Percentiles rank a stretch among this genome's conserved stretches.
Conservation (phyloP, 1,140 invertebrate genomes). For the Chionoecetes opilio region DNA sequence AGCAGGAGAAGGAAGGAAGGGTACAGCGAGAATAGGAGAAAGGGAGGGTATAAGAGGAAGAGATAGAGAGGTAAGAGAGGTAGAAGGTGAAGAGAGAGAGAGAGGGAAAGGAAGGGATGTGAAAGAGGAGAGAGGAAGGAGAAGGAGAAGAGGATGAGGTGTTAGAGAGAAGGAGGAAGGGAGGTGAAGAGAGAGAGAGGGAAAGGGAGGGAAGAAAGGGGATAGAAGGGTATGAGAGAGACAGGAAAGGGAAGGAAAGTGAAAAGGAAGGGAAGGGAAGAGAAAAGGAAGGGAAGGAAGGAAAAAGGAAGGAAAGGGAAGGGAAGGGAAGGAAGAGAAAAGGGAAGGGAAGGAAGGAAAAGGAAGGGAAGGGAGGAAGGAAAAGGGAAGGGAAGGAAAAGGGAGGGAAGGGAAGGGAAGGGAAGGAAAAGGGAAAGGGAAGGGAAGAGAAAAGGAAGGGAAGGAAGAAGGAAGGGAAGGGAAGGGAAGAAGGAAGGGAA, state of each 20-base stretch:
- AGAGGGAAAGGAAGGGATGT: not conserved
- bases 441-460: too few relatives aligned
- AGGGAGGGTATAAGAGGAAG: not conserved
- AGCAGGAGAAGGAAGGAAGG: too few relatives aligned
- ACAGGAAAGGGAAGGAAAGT: too few relatives aligned
- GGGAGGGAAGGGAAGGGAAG: conserved; percentile 1
- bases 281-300: not conserved
- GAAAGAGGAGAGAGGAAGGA: not conserved
- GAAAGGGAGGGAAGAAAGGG: not conserved
- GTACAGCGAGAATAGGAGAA: too few relatives aligned
- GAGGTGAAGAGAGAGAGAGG: not conserved
- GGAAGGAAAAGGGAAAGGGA: not conserved
- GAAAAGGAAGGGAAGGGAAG: not conserved
- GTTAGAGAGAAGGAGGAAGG: not conserved
- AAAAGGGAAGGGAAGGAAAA: not conserved
- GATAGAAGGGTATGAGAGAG: not conserved
- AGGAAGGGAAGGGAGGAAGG: not conserved
- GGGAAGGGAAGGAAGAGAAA: not conserved
- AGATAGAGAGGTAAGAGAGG: too few relatives aligned
- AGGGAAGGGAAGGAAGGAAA: not conserved
- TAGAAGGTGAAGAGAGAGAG: not conserved
- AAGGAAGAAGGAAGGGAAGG: too few relatives aligned
- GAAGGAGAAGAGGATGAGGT: not conserved
- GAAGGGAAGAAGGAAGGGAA: too few relatives aligned
- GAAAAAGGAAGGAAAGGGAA: not conserved